Evolutionary conservation across 2,888 invertebrate species (phyloP).

Genomic region (Itoplectis maculator): DNA sequence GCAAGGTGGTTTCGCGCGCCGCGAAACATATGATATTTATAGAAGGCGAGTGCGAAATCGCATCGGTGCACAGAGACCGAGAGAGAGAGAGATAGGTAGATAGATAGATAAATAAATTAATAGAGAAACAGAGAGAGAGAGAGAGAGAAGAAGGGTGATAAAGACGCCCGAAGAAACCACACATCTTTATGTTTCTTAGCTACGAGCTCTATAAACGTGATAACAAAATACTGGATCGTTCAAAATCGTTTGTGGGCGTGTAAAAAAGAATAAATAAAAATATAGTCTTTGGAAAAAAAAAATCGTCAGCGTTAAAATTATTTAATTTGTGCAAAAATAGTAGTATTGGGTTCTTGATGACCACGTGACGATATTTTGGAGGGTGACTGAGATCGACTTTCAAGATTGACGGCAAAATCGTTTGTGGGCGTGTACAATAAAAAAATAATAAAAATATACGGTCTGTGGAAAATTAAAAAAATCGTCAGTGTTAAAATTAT

Average conservation of each 20-base stretch:
- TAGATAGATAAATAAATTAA: too few species aligned
- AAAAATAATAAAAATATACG: neutral
- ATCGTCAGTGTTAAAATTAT: too few species aligned
- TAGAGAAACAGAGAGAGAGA: constrained; percentile 19
- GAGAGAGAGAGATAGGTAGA: constrained; percentile 27
- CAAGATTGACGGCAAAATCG: constrained; percentile 12
- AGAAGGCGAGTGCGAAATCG: constrained; percentile 64
- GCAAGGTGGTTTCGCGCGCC: constrained; percentile 67
- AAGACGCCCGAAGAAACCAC: constrained; percentile 11
- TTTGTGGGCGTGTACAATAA: neutral
- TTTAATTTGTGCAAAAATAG: neutral
- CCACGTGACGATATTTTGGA: neutral
- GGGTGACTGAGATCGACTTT: neutral
- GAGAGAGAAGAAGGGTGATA: constrained; percentile 7
- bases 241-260: constrained; percentile 3
- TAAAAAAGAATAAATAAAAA: neutral
- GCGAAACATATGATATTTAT: constrained; percentile 62
- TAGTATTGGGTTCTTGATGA: too few species aligned
- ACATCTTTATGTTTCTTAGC: neutral
- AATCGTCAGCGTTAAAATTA: too few species aligned
- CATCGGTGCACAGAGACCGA: constrained; percentile 40
- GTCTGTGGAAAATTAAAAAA: neutral
- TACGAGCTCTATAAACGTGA: neutral
- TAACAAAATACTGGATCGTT: neutral
- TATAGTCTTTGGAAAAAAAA: neutral